Base-by-base conservation (phyloP, 2,888 invertebrate species). In the Tethea ocularis region DNA sequence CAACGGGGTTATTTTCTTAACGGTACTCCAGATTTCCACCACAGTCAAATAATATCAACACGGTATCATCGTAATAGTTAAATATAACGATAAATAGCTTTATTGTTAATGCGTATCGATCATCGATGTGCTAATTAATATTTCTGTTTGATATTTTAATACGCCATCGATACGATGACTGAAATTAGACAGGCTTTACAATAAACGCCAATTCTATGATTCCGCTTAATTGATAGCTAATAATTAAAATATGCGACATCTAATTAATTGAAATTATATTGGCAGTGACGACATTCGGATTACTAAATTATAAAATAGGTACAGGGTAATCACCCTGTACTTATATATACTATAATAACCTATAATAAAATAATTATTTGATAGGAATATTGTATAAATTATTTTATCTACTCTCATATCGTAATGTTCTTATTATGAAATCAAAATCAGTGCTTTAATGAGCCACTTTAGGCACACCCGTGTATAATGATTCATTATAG, bases 1-100 rank as follows among this genome's bases (percentile, higher is more conserved):
- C 89, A 89, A 75, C 73, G 74, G 69, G 75, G 83, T 82, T 88
- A 89, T 89, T 88, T 91, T 89, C 89, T 89, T 89, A 88, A 87
- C 85, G 77, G 82, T 80, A 78, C 83, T 84, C 75, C 77, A 86
- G 84, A 84, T 86, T 88, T 84, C 76, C 77, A 69, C 75, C 74
- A 77, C 80, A 82, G 81, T 85, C 79, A 80, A 82, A 84, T 83
- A 78, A 80, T 80, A 76, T 77, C 74, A 75, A 76, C 70, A 74
- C 68, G 67, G 71, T 72, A 75, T 74, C 66, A 73, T 66, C 68
- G 58, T 64, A 63, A 72, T 61, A 74, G 72, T 81, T 72, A 75
- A 79, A 75, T 69, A 74, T 72, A 74, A 79, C 69, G 71, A 60
- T 73, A 69, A 72, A 61, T 61, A 56, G 57, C 41, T 46, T 10